Conservation (phyloP, 2,888 invertebrate genomes). For the Ophraella communa region DNA sequence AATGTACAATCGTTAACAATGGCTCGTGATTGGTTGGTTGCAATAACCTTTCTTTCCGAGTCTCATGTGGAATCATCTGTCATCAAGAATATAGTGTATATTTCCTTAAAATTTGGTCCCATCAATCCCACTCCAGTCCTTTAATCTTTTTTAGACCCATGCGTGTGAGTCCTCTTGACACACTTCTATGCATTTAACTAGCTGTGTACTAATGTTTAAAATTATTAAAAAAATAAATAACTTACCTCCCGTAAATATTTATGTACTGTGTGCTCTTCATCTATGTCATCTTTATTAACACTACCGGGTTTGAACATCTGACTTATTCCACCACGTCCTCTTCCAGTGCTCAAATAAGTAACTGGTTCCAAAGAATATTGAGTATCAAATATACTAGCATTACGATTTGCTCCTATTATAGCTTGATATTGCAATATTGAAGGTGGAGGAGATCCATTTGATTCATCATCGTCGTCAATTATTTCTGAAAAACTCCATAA, state of each 20-base stretch:
- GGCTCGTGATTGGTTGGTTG: no score
- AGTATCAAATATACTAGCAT: slow-evolving; percentile 23
- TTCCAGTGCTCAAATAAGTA: slow-evolving; percentile 12
- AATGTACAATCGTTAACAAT: no score
- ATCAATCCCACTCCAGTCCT: no score
- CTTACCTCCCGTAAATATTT: slow-evolving; percentile 21
- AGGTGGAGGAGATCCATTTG: slow-evolving; percentile 10
- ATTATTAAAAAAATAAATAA: neutral
- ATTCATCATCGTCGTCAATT: neutral
- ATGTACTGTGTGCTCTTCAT: slow-evolving; percentile 9
- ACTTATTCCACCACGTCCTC: slow-evolving; percentile 24
- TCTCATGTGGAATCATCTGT: no score
- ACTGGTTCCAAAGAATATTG: slow-evolving; percentile 13
- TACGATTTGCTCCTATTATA: slow-evolving; percentile 13
- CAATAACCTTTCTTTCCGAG: no score
- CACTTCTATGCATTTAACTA: neutral
- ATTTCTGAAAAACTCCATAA: slow-evolving; percentile 16
- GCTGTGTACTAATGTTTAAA: no score
- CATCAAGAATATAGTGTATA: no score
- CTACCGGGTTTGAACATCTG: slow-evolving; percentile 15
- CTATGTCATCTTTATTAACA: neutral
- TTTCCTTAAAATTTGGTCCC: no score
- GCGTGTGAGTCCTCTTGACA: no score
- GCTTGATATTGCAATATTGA: slow-evolving; percentile 20
- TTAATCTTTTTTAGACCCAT: no score